phyloP scores from a whole-genome alignment of 2,113 vertebrate genomes.

The Nibea coibor region DNA sequence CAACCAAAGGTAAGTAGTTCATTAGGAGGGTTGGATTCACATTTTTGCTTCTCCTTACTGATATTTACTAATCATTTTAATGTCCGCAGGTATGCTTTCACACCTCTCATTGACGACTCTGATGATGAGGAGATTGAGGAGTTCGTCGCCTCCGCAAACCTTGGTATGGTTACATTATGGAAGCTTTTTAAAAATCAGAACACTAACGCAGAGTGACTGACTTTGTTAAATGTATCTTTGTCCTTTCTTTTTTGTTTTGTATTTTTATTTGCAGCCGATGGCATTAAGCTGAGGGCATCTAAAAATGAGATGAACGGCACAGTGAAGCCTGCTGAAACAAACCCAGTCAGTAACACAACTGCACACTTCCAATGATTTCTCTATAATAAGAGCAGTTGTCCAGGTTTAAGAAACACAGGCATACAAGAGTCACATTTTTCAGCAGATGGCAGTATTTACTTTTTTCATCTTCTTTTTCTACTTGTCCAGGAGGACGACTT shows the following conservation, averaged over 20 bases:
- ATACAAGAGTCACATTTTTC: constrained; percentile 21
- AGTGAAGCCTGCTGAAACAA: constrained; percentile 76
- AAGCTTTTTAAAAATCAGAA: neutral
- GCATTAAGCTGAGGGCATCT: constrained; percentile 87
- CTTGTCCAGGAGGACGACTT: constrained; percentile 85
- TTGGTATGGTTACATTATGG: constrained; percentile 72
- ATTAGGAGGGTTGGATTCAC: neutral
- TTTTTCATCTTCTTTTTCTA: constrained; percentile 17
- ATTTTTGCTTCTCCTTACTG: neutral
- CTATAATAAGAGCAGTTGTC: constrained; percentile 56
- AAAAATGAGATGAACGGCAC: constrained; percentile 87
- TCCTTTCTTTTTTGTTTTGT: neutral
- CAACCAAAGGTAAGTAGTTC: constrained; percentile 86
- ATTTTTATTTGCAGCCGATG: constrained; percentile 82
- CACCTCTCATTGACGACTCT: constrained; percentile 91
- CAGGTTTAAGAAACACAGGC: neutral
- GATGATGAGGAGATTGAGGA: constrained; percentile 92
- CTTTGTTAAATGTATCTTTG: neutral
- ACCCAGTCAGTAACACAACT: constrained; percentile 80
- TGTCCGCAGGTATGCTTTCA: constrained; percentile 88
- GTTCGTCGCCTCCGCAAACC: constrained; percentile 85
- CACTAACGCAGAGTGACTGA: neutral
- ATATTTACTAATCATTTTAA: neutral
- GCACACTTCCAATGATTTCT: neutral
- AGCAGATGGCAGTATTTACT: constrained; percentile 73